Evolutionary conservation across 1,140 invertebrate genomes (phyloP).

Genomic region (Neuroterus valhalla): DNA sequence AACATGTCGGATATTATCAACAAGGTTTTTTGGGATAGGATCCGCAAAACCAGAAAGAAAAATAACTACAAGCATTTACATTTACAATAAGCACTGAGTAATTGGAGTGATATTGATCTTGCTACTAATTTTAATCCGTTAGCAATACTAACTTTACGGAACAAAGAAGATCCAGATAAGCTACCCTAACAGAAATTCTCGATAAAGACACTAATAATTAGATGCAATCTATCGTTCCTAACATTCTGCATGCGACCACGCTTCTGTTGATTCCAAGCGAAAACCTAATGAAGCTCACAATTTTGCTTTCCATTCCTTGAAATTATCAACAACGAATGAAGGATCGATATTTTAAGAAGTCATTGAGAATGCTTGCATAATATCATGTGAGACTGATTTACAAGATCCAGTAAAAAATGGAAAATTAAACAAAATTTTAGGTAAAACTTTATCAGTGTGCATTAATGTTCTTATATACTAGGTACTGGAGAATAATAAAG

Average conservation of each 20-base stretch:
- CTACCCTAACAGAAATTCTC: neutral
- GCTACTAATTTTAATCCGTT: neutral
- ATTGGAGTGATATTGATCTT: constrained; percentile 9
- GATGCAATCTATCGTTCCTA: neutral
- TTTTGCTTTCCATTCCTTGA: too few relatives aligned
- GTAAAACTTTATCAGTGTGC: too few relatives aligned
- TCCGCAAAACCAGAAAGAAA: neutral
- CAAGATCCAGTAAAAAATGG: too few relatives aligned
- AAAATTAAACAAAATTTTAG: too few relatives aligned
- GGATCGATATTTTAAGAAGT: too few relatives aligned
- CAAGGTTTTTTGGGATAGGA: neutral
- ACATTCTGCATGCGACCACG: neutral
- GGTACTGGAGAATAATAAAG: too few relatives aligned
- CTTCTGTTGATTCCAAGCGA: neutral
- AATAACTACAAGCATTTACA: neutral
- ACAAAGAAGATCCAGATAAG: constrained; percentile 13
- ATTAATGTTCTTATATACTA: too few relatives aligned
- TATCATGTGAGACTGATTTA: too few relatives aligned
- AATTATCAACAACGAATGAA: too few relatives aligned
- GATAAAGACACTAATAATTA: constrained; percentile 23
- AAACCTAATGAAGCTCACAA: too few relatives aligned
- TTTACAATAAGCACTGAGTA: neutral
- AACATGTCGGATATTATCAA: neutral
- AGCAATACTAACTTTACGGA: neutral
- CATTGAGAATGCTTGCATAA: too few relatives aligned